Percentiles rank a stretch among this genome's conserved stretches.
phyloP scores from a whole-genome alignment of 2,888 invertebrate species.

The Autographa gamma region DNA sequence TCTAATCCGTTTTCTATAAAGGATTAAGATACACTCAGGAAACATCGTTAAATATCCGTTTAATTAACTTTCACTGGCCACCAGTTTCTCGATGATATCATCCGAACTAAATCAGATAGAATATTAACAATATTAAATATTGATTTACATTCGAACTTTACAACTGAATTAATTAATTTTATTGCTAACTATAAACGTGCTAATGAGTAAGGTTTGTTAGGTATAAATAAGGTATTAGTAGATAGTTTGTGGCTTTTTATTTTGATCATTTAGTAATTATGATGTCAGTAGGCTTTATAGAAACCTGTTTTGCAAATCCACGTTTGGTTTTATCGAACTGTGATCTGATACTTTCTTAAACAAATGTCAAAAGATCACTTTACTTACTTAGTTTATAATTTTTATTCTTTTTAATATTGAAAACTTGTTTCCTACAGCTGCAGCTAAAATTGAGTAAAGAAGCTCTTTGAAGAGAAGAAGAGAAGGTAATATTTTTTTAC shows the following conservation, averaged over 20 bases:
- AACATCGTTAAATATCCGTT: conserved; percentile 66
- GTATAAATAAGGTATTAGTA: conserved; percentile 31
- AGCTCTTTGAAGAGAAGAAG: too few relatives aligned
- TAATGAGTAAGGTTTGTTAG: conserved; percentile 21
- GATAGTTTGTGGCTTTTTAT: conserved; percentile 28
- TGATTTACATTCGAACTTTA: conserved; percentile 49
- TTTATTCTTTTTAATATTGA: not conserved
- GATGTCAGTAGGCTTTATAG: conserved; percentile 26
- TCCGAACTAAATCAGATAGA: conserved; percentile 48
- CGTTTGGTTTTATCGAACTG: conserved; percentile 23
- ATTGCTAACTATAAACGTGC: conserved; percentile 37
- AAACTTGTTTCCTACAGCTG: not conserved
- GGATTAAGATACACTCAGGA: conserved; percentile 59
- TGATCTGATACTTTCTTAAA: not conserved
- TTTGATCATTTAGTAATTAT: conserved; percentile 17
- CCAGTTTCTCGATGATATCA: conserved; percentile 75
- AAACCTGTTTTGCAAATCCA: conserved; percentile 28
- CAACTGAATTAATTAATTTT: conserved; percentile 51
- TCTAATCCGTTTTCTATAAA: conserved; percentile 50
- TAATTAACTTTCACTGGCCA: conserved; percentile 81
- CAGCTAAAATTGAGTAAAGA: too few relatives aligned
- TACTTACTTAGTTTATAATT: not conserved
- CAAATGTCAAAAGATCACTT: not conserved
- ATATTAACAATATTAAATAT: conserved; percentile 43
- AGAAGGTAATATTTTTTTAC: too few relatives aligned